These are phyloP conservation scores for Brachionus sp. DNA, from an alignment of 1,140 invertebrate species.

Conservation along the genomic window DNA sequence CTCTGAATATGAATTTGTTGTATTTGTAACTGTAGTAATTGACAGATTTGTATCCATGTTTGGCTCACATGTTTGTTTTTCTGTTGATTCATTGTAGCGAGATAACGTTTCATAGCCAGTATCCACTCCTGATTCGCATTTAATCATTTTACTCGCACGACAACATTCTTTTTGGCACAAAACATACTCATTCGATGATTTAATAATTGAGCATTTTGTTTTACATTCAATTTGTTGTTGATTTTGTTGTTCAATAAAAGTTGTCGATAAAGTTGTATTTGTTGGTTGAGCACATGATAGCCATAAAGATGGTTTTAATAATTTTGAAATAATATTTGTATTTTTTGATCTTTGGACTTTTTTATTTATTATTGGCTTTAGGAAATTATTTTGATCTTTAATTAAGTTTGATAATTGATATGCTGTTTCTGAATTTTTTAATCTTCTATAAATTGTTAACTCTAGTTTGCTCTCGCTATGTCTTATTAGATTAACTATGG, in stretches of 20 bases:
- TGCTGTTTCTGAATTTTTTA: neutral
- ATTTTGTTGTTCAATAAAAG: neutral
- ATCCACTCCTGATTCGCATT: neutral
- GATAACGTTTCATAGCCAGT: constrained; percentile 24
- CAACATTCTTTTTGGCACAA: neutral
- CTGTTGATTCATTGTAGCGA: constrained; percentile 1
- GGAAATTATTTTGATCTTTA: neutral
- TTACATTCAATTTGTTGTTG: neutral
- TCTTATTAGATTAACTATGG: neutral
- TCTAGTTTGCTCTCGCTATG: neutral
- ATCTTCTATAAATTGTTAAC: neutral
- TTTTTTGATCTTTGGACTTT: neutral
- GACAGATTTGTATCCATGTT: neutral
- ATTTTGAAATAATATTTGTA: neutral
- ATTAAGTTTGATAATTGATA: neutral
- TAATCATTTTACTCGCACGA: neutral
- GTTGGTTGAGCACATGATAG: constrained; percentile 12
- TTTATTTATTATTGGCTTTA: neutral
- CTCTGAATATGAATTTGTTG: constrained; percentile 6
- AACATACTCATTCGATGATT: neutral
- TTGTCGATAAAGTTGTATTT: constrained; percentile 2
- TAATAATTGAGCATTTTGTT: neutral
- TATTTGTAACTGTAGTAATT: constrained; percentile 2
- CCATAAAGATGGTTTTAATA: neutral
- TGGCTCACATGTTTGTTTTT: neutral